A percentile compares a stretch with the other conserved stretches of the same genome.
Conservation (phyloP, 2,888 invertebrate species). For the Mantis religiosa region DNA sequence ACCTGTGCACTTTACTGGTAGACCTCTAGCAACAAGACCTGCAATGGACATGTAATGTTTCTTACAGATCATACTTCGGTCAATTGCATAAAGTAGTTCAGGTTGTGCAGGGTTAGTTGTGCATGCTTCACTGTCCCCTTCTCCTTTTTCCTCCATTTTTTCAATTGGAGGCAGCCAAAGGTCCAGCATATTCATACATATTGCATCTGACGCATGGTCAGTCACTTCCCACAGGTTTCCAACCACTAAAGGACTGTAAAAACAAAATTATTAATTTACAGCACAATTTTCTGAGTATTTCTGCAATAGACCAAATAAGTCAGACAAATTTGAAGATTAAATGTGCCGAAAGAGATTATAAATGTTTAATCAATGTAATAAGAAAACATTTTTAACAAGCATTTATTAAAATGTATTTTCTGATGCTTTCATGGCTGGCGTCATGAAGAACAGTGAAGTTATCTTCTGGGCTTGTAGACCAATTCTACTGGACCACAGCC, state of each 20-base stretch:
- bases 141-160: background rate
- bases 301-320: too few relatives aligned
- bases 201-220: slow-evolving; percentile 1
- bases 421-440: too few relatives aligned
- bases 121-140: background rate
- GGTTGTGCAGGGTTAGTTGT: background rate
- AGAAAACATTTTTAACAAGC: too few relatives aligned
- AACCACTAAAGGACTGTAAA: slow-evolving; percentile 3
- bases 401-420: too few relatives aligned
- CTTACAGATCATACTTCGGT: background rate
- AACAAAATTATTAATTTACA: background rate
- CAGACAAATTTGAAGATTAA: too few relatives aligned
- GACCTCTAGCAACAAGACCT: background rate
- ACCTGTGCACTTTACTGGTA: background rate
- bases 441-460: too few relatives aligned
- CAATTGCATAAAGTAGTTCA: background rate
- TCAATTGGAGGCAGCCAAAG: slow-evolving; percentile 3
- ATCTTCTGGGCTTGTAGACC: too few relatives aligned
- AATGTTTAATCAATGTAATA: too few relatives aligned
- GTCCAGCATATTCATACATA: background rate
- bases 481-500: too few relatives aligned
- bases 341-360: too few relatives aligned
- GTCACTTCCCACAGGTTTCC: slow-evolving; percentile 12
- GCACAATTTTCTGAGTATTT: too few relatives aligned
- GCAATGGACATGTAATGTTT: background rate